phyloP scores from a whole-genome alignment of 2,888 invertebrate species.

The Nomada lathburiana region DNA sequence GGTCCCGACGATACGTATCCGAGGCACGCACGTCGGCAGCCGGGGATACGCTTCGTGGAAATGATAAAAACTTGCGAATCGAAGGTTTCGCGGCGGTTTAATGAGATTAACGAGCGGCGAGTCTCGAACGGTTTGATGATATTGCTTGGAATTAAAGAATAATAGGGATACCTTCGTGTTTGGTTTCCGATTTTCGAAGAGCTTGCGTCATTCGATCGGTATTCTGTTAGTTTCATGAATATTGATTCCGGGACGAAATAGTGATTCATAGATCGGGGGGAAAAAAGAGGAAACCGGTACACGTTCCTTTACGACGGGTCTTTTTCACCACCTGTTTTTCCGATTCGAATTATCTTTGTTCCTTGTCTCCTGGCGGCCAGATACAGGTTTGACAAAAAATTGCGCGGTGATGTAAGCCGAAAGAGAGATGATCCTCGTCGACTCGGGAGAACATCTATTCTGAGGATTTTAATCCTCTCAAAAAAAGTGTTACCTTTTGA shows the following conservation, averaged over 20 bases:
- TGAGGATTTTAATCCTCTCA: slow-evolving; percentile 41
- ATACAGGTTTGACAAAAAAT: slow-evolving; percentile 34
- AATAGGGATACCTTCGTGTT: too few species aligned
- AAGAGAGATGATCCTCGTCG: slow-evolving; percentile 16
- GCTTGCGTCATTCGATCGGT: too few species aligned
- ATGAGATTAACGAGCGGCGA: not conserved
- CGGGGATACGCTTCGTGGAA: slow-evolving; percentile 1
- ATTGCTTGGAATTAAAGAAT: too few species aligned
- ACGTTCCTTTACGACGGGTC: slow-evolving; percentile 14
- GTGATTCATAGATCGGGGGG: not conserved
- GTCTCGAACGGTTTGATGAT: not conserved
- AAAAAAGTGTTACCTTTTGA: too few species aligned
- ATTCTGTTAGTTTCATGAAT: not conserved
- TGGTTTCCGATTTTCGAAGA: too few species aligned
- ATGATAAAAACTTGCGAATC: slow-evolving; percentile 29
- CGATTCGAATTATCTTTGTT: slow-evolving; percentile 26
- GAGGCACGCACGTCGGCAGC: slow-evolving; percentile 1
- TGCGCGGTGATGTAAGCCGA: slow-evolving; percentile 49
- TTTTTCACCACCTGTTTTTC: slow-evolving; percentile 16
- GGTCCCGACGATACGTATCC: slow-evolving; percentile 29
- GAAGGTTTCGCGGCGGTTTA: slow-evolving; percentile 1
- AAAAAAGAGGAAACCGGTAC: not conserved
- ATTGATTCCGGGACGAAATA: not conserved
- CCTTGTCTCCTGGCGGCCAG: slow-evolving; percentile 37
- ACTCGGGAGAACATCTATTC: not conserved